Percentiles rank a stretch among this genome's conserved stretches.
Evolutionary conservation across 2,797 vertebrate species (phyloP).

Genomic region (Lagorchestes hirsutus): DNA sequence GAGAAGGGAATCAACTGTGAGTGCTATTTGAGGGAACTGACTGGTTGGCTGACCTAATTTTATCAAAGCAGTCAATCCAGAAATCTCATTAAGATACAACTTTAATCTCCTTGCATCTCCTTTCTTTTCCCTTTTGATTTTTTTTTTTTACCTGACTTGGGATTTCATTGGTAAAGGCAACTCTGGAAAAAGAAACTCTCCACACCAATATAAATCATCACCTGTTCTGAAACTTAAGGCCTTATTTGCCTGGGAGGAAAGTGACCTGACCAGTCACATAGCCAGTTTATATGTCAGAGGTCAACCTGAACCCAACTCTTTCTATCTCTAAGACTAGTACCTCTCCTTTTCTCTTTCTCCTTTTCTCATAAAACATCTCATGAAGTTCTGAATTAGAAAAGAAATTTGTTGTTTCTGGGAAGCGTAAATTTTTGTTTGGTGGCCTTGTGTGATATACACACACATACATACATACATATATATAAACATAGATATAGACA

Average conservation of each 20-base stretch:
- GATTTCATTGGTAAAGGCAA: neutral
- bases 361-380: neutral
- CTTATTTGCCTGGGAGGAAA: neutral
- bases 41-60: slow-evolving; percentile 3
- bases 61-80: slow-evolving; percentile 50
- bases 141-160: neutral
- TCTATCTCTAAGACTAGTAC: neutral
- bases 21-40: neutral
- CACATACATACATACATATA: neutral
- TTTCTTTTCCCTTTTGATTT: neutral
- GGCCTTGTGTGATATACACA: neutral
- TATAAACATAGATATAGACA: no score
- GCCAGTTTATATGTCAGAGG: neutral
- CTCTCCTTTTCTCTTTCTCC: neutral
- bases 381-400: neutral
- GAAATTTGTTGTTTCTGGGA: neutral
- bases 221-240: neutral
- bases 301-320: neutral
- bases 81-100: slow-evolving; percentile 4
- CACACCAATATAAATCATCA: neutral
- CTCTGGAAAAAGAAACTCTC: neutral
- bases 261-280: neutral
- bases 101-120: slow-evolving; percentile 24
- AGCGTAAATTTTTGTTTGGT: neutral
- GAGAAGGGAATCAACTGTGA: neutral